Evolutionary conservation across 2,888 invertebrate species (phyloP), one percentile per base, ranked within the genome.

Genomic region (Empis stercorea): DNA sequence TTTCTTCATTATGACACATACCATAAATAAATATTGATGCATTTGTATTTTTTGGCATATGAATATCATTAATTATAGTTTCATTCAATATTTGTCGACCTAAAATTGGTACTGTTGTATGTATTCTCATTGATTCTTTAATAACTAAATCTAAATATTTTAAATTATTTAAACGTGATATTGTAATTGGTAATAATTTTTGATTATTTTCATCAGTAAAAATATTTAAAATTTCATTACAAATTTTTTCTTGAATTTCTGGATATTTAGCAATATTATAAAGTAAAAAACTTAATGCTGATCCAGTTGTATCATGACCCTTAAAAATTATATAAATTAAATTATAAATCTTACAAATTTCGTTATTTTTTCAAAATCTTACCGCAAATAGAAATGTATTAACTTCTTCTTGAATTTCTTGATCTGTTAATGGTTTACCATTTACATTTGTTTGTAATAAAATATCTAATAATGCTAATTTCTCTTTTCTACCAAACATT

Each of bases 371-470:
- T 32, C 13, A 32, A n/a, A 27, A 27, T 23, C 27, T 27, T 40
- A 40, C 40, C n/a, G 75, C 79, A 63, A 80, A 81, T 74, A 80
- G 76, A 56, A 81, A 79, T 0, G 80, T 80, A 52, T 80, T 76
- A 1, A 80, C 77, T 67, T 81, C 78, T 58, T 79, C 76, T 48
- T 76, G 65, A 11, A 81, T 71, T 46, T 73, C 72, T n/a, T 71
- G 62, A 45, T 74, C 71, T 3, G 72, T 68, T 44, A 81, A 63
- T 30, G 67, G 71, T 50, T 68, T 55, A 1, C 75, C 76, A 49
- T 75, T 71, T 7, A 73, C 65, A 54, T 72, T 73, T 3, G 74
- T 66, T 38, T 76, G 62, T 13, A 81, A 59, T 10, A 81, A 59
- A 30, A 79, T 59, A 67, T 81, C 80, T 57, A 81, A 62, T 56